Conservation (phyloP, 2,113 vertebrate genomes). For the Phaethon lepturus region DNA sequence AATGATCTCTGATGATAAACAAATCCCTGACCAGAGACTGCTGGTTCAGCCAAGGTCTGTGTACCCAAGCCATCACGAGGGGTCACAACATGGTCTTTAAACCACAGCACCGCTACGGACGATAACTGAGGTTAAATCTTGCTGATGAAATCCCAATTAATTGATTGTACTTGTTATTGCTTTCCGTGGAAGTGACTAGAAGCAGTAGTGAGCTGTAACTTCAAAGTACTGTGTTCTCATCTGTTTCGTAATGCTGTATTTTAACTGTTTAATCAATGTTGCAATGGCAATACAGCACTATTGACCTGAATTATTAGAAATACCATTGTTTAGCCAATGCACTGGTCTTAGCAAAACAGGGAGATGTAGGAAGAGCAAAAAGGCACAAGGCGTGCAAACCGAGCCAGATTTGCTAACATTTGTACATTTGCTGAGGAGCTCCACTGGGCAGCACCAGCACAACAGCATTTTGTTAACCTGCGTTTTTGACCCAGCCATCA, state of each 20-base stretch:
- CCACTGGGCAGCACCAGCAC: background rate
- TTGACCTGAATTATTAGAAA: background rate
- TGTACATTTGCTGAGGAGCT: background rate
- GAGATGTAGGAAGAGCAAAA: background rate
- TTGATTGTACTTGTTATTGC: constrained; percentile 3
- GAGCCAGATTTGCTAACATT: background rate
- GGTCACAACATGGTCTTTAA: background rate
- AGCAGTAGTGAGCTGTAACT: background rate
- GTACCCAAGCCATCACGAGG: background rate
- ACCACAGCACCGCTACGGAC: background rate
- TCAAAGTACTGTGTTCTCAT: background rate
- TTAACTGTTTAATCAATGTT: background rate
- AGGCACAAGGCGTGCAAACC: background rate
- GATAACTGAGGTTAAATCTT: background rate
- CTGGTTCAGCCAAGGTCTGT: background rate
- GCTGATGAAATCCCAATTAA: constrained; percentile 41
- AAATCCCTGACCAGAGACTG: background rate
- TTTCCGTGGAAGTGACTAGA: background rate
- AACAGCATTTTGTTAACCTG: background rate
- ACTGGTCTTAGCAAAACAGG: background rate
- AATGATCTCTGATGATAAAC: background rate
- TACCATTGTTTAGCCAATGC: background rate
- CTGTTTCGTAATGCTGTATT: background rate
- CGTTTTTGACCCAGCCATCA: background rate
- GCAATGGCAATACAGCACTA: background rate